These are phyloP conservation scores for Pseudonaja textilis DNA, from an alignment of 2,113 vertebrate genomes.

Conservation along the genomic window DNA sequence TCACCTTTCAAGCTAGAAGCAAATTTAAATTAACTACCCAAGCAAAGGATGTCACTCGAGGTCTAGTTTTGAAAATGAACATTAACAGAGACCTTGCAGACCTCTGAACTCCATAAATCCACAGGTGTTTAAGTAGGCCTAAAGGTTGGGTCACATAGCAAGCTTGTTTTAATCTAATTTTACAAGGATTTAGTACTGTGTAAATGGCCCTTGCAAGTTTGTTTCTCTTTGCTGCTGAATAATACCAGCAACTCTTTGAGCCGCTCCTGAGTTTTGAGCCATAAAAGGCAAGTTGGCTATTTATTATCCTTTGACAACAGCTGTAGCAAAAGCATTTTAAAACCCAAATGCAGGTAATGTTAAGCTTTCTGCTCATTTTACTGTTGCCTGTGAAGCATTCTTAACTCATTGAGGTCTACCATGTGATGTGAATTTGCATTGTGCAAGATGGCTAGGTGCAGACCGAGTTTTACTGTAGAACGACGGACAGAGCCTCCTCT, in stretches of 20 bases:
- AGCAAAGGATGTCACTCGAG: conserved; percentile 61
- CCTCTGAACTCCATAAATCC: conserved; percentile 79
- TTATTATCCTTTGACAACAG: conserved; percentile 39
- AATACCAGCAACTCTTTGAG: conserved; percentile 72
- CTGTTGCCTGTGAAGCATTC: background rate
- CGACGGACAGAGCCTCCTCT: background rate
- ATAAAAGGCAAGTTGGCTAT: conserved; percentile 21
- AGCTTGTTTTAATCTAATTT: conserved; percentile 70
- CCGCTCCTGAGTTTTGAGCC: conserved; percentile 61
- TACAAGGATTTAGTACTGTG: conserved; percentile 76
- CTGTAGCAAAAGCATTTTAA: conserved; percentile 28
- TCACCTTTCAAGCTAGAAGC: conserved; percentile 55
- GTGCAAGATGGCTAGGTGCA: background rate
- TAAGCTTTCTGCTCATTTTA: conserved; percentile 12
- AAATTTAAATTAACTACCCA: conserved; percentile 52
- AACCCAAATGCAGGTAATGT: background rate
- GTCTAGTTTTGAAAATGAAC: conserved; percentile 70
- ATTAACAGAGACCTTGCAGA: conserved; percentile 67
- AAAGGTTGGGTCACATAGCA: conserved; percentile 72
- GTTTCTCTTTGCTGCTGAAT: conserved; percentile 69
- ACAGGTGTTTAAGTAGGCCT: conserved; percentile 80
- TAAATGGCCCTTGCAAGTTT: conserved; percentile 68
- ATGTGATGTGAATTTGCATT: accelerated
- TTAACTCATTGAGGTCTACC: too few relatives aligned
- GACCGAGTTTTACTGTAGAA: background rate